Evolutionary conservation across 2,797 vertebrate species (phyloP), one percentile per base, ranked within the genome.

Genomic region (Ataeniobius toweri): DNA sequence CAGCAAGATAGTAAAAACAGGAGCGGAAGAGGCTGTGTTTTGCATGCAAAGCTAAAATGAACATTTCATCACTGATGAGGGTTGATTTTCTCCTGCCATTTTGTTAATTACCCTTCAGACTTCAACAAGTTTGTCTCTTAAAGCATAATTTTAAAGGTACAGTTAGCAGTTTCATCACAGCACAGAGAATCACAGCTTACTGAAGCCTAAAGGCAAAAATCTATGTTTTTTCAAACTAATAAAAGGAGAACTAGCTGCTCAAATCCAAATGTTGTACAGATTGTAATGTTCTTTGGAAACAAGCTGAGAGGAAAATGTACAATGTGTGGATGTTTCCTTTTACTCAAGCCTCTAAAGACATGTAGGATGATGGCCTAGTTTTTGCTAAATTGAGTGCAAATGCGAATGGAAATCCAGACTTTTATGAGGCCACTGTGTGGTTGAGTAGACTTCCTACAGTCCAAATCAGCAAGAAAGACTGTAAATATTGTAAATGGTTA

Each of bases 181-280:
- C 67, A 36, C 78, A 83, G 87, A 90, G 89, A 89, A 91, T 89
- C 86, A 85, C 73, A 46, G 85, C 86, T 86, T 81, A 78, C 80
- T 48, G 79, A 91, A 90, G 87, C 92, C 92, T 90, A 2, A 26
- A 79, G 89, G 84, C 44, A 22, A 78, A 89, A 76, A 76, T 4
- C 71, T 88, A 41, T 68, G 48, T 36, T 20, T 88, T 92, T 81
- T 83, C 81, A 63, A 90, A 86, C 88, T 92, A 90, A 94, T 92
- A 92, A 88, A 77, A 84, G 76, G 50, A 78, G 80, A 83, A 91
- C 48, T 91, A 91, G 92, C 93, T 91, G 89, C 80, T 88, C 75
- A 79, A 79, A 36, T 86, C 20, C 83, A 86, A 76, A 89, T 75
- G 3, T 85, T 83, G 28, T 53, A 80, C 78, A 91, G 81, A 87